Evolutionary conservation across 2,113 vertebrate species (phyloP), one percentile per base, ranked within the genome.

Genomic region (Microcebus ravelobensis): DNA sequence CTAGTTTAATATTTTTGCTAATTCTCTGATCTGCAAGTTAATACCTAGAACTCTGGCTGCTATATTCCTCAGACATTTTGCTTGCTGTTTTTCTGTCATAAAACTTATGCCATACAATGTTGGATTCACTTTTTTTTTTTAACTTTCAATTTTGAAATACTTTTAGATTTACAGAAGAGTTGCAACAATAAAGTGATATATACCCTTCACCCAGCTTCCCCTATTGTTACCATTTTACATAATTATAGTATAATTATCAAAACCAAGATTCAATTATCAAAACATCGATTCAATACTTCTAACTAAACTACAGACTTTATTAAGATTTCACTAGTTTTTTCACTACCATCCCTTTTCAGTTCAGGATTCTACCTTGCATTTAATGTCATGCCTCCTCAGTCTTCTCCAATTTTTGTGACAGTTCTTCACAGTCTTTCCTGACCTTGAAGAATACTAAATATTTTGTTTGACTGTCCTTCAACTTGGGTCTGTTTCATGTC

Each of bases 41-140:
- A 39, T 25, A 74, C 65, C 48, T 74, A 79, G 13, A 74, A 52
- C 10, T 61, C 82, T 23, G 39, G 63, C 23, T 52, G 29, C 55
- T 61, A 34, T 42, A 10, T n/a, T 8, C 57, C 61, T 92, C 55
- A 85, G 59, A 71, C 10, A 42, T 55, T 80, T 34, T 90, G 65
- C 81, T 89, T 96, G n/a, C 76, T 68, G 57, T 73, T 77, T 48
- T 45, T 90, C 76, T 6, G 17, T 92, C 34, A 77, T 50, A 90
- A 96, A 86, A 95, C 25, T 68, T 79, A 0, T 31, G 3, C 9
- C 70, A 73, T 76, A 76, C 39, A 4, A 87, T 57, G 3, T 45
- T 89, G 82, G 5, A 83, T 95, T 80, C 65, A 67, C 65, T 97
- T 76, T 73, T 63, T 79, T 36, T 36, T 61, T 67, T 81, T 77